Conservation (phyloP, 2,113 vertebrate species). For the Macheiramphus alcinus region DNA sequence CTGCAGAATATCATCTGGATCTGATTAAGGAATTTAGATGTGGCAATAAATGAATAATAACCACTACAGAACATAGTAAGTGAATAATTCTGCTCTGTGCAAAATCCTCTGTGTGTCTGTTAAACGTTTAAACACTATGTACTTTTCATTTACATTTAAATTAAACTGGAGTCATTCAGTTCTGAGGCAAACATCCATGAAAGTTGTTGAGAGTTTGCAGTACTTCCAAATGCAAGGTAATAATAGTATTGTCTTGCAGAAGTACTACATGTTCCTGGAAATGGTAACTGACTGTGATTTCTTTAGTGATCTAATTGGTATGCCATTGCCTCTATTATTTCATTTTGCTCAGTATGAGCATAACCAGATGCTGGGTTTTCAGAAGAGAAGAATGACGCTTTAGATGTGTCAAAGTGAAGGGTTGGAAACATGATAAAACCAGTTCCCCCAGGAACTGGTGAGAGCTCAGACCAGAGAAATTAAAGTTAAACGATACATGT, state of each 20-base stretch:
- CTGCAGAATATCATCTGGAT: background rate
- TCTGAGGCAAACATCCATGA: background rate
- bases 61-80: background rate
- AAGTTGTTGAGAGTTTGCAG: background rate
- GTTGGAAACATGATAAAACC: background rate
- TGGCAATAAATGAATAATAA: background rate
- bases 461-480: background rate
- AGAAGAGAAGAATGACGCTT: background rate
- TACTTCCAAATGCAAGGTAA: background rate
- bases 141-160: conserved; percentile 58
- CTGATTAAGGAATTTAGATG: background rate
- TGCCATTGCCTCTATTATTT: background rate
- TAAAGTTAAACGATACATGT: background rate
- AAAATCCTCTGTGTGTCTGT: background rate
- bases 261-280: background rate
- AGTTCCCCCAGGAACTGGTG: background rate
- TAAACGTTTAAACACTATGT: background rate
- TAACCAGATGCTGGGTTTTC: background rate
- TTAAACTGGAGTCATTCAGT: background rate
- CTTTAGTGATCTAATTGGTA: background rate
- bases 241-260: background rate
- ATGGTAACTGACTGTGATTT: background rate
- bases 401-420: background rate
- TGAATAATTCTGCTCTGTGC: background rate
- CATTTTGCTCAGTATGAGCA: background rate